Conservation (phyloP, 2,797 vertebrate species). For the Anableps anableps region DNA sequence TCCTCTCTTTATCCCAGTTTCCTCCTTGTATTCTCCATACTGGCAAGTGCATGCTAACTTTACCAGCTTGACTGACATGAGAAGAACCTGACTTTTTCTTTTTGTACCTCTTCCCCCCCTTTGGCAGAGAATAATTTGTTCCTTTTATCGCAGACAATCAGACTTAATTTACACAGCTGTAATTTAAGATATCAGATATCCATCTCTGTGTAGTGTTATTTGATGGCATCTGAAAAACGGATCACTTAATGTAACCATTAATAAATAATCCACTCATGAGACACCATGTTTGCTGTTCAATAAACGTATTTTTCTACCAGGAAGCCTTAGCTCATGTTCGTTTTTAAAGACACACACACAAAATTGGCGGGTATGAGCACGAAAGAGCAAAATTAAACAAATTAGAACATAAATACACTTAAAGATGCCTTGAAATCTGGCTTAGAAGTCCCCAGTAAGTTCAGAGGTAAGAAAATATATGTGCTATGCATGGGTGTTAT, state of each 20-base stretch:
- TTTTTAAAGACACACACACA: slow-evolving; percentile 45
- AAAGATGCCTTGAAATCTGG: slow-evolving; percentile 20
- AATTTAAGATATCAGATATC: slow-evolving; percentile 42
- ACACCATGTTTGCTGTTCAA: slow-evolving; percentile 85
- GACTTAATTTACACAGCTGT: slow-evolving; percentile 53
- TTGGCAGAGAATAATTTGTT: slow-evolving; percentile 74
- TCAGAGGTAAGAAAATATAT: slow-evolving; percentile 71
- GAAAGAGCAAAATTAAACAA: not conserved
- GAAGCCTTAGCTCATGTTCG: slow-evolving; percentile 74
- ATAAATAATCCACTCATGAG: slow-evolving; percentile 78
- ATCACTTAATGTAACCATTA: slow-evolving; percentile 57
- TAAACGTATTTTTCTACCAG: slow-evolving; percentile 95
- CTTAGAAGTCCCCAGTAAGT: slow-evolving; percentile 32
- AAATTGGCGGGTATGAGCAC: not conserved
- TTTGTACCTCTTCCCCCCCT: slow-evolving; percentile 28
- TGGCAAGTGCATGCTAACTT: slow-evolving; percentile 83
- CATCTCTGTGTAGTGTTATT: slow-evolving; percentile 57
- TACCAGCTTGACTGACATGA: slow-evolving; percentile 75
- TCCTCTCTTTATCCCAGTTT: slow-evolving; percentile 24
- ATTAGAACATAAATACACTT: not conserved
- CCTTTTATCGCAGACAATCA: slow-evolving; percentile 58
- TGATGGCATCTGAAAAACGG: slow-evolving; percentile 49
- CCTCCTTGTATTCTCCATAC: slow-evolving; percentile 37
- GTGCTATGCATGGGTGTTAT: slow-evolving; percentile 14
- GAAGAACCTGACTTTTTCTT: slow-evolving; percentile 49